These are phyloP conservation scores for Telenomus remus DNA, from an alignment of 1,140 invertebrate genomes.

Conservation along the genomic window DNA sequence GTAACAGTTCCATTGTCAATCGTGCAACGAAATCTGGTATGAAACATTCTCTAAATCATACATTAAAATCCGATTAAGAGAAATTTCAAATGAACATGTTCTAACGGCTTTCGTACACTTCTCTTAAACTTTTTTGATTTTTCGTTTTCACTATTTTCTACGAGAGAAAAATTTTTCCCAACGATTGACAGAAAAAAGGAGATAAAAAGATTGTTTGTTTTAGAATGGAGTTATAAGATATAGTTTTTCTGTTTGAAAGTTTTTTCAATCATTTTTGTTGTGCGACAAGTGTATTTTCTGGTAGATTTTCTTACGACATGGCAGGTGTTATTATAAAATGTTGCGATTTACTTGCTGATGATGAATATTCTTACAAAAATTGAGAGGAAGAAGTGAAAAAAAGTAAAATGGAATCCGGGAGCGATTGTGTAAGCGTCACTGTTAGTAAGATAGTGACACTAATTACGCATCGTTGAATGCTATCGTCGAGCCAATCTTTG, in stretches of 20 bases:
- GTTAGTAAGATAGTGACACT: constrained; percentile 32
- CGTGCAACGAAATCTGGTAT: constrained; percentile 2
- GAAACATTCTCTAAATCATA: constrained; percentile 20
- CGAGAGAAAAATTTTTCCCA: neutral
- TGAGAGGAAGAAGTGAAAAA: constrained; percentile 30
- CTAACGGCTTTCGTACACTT: constrained; percentile 45
- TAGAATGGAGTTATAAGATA: too few relatives aligned
- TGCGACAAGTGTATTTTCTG: too few relatives aligned
- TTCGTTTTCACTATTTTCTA: constrained; percentile 1
- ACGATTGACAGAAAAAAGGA: neutral
- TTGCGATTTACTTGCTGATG: too few relatives aligned
- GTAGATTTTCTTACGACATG: too few relatives aligned
- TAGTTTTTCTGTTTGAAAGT: too few relatives aligned
- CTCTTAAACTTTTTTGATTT: constrained; percentile 27
- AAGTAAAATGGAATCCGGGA: constrained; percentile 38
- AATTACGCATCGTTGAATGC: constrained; percentile 45
- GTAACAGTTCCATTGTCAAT: neutral
- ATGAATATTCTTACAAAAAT: too few relatives aligned
- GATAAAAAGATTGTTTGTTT: too few relatives aligned
- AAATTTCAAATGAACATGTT: constrained; percentile 36
- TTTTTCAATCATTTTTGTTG: too few relatives aligned
- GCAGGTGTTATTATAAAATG: too few relatives aligned
- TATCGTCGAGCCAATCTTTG: constrained; percentile 44
- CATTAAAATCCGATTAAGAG: constrained; percentile 39
- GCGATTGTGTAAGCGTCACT: constrained; percentile 45